Percentiles rank a stretch among this genome's conserved stretches.
Evolutionary conservation across 2,797 vertebrate species (phyloP).

Genomic region (Falco biarmicus): DNA sequence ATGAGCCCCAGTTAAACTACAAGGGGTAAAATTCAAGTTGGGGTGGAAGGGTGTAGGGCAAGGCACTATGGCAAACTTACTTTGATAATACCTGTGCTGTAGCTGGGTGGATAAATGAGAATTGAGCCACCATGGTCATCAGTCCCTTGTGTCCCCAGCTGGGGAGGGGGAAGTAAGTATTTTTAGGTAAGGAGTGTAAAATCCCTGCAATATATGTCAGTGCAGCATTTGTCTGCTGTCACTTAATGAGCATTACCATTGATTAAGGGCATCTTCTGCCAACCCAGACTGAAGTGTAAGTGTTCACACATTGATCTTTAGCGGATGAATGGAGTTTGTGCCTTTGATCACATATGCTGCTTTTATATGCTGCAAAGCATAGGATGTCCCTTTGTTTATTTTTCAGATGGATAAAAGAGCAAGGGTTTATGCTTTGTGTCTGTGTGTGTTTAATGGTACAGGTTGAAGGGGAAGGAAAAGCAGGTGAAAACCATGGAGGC

Average conservation of each 20-base stretch:
- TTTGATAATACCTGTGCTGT: neutral
- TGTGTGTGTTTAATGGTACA: slow-evolving; percentile 63
- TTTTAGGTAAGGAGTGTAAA: neutral
- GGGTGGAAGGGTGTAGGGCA: neutral
- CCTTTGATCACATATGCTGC: slow-evolving; percentile 4
- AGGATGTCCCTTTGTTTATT: neutral
- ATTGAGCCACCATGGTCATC: neutral
- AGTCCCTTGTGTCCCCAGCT: neutral
- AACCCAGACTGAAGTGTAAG: neutral
- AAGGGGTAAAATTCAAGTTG: neutral
- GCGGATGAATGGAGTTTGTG: neutral
- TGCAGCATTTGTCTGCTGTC: neutral
- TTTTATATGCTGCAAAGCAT: neutral
- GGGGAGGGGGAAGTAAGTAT: neutral
- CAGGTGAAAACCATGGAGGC: slow-evolving; percentile 84
- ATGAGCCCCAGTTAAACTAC: neutral
- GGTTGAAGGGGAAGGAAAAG: slow-evolving; percentile 87
- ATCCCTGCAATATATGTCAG: neutral
- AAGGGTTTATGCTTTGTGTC: neutral
- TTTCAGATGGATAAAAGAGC: neutral
- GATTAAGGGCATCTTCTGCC: neutral
- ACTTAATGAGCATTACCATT: neutral
- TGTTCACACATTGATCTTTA: neutral
- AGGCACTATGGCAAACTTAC: neutral
- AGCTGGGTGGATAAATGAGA: neutral